Evolutionary conservation across 2,797 vertebrate species (phyloP), one percentile per base, ranked within the genome.

Genomic region (Scleropages formosus): DNA sequence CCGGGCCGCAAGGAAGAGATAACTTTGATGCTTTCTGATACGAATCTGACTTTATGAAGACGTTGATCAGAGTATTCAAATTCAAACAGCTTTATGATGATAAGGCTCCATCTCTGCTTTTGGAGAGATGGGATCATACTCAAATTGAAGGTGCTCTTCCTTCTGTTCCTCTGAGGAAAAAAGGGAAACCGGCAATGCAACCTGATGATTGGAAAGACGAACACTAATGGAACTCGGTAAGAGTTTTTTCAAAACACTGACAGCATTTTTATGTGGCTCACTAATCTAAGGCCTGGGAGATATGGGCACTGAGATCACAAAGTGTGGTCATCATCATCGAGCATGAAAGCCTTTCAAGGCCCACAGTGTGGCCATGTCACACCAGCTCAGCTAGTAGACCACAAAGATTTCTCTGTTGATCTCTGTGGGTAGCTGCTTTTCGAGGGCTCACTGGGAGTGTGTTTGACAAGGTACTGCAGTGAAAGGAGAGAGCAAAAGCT

Each of bases 391-490:
- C 58, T 49, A 47, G 22, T 44, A 4, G 18, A 71, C 59, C 0
- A 59, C 46, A 62, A 51, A n/a, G 13, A 61, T 70, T 20, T 31
- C 8, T n/a, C 58, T 71, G 70, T 71, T 56, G 67, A 76, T 76
- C 46, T 63, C 20, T 76, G 59, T 63, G 75, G 75, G 58, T 71
- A 53, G 70, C 47, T 76, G 61, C 67, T 70, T 70, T 20, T 27
- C n/a, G 18, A 72, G 58, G 53, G n/a, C 60, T 39, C 15, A 24
- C 69, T 68, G 18, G 56, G 53, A 67, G 70, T 16, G 27, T 60
- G 75, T 53, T 68, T 75, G 74, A 39, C 31, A 46, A 61, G 63
- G 31, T 65, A 59, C 13, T 69, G 74, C 67, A 61, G 74, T 71
- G 71, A 76, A 39, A 39, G 31, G 6, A 39, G 31, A 39, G 31